Conservation (phyloP, 2,888 invertebrate genomes). For the Cantharis flavilabris region DNA sequence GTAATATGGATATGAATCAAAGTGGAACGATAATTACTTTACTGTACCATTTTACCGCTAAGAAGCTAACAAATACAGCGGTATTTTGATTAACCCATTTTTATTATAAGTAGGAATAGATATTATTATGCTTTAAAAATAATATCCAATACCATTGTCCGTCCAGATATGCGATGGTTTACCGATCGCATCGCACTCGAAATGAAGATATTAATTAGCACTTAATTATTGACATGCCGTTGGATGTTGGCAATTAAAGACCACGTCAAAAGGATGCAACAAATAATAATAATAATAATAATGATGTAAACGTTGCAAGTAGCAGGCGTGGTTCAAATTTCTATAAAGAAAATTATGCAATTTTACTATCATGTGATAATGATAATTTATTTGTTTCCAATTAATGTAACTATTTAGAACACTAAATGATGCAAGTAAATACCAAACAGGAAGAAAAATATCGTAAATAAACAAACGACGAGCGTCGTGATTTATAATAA, state of each 20-base stretch:
- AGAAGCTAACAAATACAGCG: slow-evolving; percentile 19
- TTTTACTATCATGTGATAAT: background rate
- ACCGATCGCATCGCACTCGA: background rate
- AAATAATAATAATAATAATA: background rate
- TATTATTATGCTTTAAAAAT: background rate
- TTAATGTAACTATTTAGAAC: background rate
- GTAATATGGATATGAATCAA: slow-evolving; percentile 19
- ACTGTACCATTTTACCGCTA: slow-evolving; percentile 29
- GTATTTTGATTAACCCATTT: slow-evolving; percentile 3
- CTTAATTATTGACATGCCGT: background rate
- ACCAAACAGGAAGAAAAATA: background rate
- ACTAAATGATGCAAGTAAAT: background rate
- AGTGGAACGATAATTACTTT: slow-evolving; percentile 29
- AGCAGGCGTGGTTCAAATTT: background rate
- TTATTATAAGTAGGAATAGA: background rate
- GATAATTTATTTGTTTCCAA: background rate
- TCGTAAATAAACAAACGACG: background rate
- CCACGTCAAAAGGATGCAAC: background rate
- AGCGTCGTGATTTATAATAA: background rate
- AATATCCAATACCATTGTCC: background rate
- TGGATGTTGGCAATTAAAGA: background rate
- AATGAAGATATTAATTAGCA: background rate
- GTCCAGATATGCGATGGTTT: no score
- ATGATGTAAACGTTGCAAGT: background rate
- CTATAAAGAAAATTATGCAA: background rate